Base-by-base conservation (phyloP, 2,888 invertebrate species). In the Fissipunctia ypsillon region DNA sequence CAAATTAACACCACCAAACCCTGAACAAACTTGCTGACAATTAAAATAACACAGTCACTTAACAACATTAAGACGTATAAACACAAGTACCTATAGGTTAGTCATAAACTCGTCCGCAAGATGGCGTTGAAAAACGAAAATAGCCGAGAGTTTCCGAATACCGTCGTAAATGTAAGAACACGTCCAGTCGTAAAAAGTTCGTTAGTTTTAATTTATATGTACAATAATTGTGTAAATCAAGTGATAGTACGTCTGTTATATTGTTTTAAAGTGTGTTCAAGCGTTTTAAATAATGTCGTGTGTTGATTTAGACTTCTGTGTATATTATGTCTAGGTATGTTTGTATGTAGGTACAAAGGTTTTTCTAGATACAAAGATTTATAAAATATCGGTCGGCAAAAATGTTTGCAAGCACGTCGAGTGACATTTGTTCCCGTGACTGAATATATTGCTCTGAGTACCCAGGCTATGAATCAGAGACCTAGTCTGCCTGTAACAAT, bases 171-270 rank as follows among this genome's bases (percentile, higher is more conserved):
- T 69, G 78, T 69, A 82, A 81, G 81, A 84, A 85, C 81, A 86
- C 59, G 76, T 52, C 66, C 74, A 69, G 87, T 91, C 91, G 91
- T 94, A 94, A 94, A 94, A 85, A 86, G 89, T 93, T 94, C 93
- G 93, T 94, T 93, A 93, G 89, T 82, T 80, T 81, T 91, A 90
- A 93, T 94, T 94, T 94, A 94, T 91, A 90, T 76, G 81, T 81
- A 88, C 89, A 90, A 91, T 92, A 90, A 91, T 90, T 88, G 88
- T 88, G 88, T 91, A 91, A 92, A 92, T 92, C 91, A 92, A 84
- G 69, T 75, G 76, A 66, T 65, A 68, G 59, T 73, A 74, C 63
- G 75, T 73, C 72, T 59, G 73, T 74, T 84, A 80, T 81, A 85
- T 83, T 83, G 85, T 89, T 86, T 88, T 89, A 87, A 88, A 85